Percentiles rank a stretch among this genome's conserved stretches.
These are phyloP conservation scores for Morpho helenor DNA, from an alignment of 2,888 invertebrate genomes.

Conservation along the genomic window DNA sequence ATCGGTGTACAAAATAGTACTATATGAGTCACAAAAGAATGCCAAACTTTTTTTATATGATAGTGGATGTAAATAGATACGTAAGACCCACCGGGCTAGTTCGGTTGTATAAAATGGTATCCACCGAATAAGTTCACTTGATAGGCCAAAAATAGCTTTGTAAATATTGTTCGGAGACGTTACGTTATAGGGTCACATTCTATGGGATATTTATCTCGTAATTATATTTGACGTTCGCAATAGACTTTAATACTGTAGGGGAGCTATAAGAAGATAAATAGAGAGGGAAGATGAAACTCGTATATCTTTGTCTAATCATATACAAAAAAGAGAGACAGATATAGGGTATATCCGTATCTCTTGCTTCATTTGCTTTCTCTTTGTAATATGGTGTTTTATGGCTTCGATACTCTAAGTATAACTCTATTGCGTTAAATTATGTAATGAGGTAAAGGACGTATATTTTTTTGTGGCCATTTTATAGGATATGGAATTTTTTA, in stretches of 20 bases:
- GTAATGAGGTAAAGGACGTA: too few relatives aligned
- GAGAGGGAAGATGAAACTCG: too few relatives aligned
- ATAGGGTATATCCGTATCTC: too few relatives aligned
- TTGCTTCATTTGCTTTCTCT: not conserved
- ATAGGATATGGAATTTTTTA: too few relatives aligned
- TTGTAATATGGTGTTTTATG: too few relatives aligned
- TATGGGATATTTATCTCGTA: not conserved
- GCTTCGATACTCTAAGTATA: too few relatives aligned
- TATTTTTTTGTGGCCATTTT: too few relatives aligned
- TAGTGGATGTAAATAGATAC: slow-evolving; percentile 53
- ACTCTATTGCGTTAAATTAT: too few relatives aligned
- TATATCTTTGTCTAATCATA: too few relatives aligned
- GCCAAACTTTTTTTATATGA: slow-evolving; percentile 57
- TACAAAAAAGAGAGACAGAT: not conserved
- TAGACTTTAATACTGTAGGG: too few relatives aligned
- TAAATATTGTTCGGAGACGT: slow-evolving; percentile 50
- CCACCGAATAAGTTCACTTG: slow-evolving; percentile 64
- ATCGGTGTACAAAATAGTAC: slow-evolving; percentile 27
- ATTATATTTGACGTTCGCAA: too few relatives aligned
- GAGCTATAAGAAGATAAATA: too few relatives aligned
- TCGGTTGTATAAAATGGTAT: slow-evolving; percentile 47
- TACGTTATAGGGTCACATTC: slow-evolving; percentile 25
- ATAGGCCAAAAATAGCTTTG: slow-evolving; percentile 72
- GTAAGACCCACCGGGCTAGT: slow-evolving; percentile 70
- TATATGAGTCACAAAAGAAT: slow-evolving; percentile 73